phyloP scores from a whole-genome alignment of 2,888 invertebrate species.

The Protodeltote pygarga region DNA sequence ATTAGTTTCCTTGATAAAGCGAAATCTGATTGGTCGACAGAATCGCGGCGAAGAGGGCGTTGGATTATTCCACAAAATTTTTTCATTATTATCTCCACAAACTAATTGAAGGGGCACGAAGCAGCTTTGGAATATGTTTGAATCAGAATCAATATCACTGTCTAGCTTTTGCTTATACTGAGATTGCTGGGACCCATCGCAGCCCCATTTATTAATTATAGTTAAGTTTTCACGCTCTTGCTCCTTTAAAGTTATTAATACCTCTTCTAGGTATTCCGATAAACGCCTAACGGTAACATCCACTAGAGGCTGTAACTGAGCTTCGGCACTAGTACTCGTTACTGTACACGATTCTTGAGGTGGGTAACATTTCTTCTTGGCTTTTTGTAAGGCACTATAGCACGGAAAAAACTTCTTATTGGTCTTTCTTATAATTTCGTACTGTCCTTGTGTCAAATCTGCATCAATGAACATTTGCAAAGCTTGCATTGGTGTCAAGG shows the following conservation, averaged over 20 bases:
- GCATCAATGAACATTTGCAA: slow-evolving; percentile 1
- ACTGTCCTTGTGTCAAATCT: slow-evolving; percentile 35
- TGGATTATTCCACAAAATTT: slow-evolving; percentile 49
- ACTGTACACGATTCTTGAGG: slow-evolving; percentile 3
- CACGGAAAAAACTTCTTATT: slow-evolving; percentile 18
- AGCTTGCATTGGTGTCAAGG: slow-evolving; percentile 1
- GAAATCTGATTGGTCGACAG: slow-evolving; percentile 49
- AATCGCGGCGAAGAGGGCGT: slow-evolving; percentile 47
- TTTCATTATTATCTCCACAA: slow-evolving; percentile 30
- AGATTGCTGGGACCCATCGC: too few relatives aligned
- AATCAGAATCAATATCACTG: slow-evolving; percentile 21
- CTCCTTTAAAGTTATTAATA: slow-evolving; percentile 1
- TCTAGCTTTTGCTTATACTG: slow-evolving; percentile 35
- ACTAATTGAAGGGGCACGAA: slow-evolving; percentile 44
- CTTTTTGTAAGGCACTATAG: slow-evolving; percentile 16
- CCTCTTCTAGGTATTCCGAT: slow-evolving; percentile 6
- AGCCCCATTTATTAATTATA: slow-evolving; percentile 45
- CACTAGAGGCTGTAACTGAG: slow-evolving; percentile 1
- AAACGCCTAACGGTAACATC: slow-evolving; percentile 8
- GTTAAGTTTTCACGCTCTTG: slow-evolving; percentile 14
- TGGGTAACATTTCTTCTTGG: slow-evolving; percentile 7
- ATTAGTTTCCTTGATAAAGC: slow-evolving; percentile 40
- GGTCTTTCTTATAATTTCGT: slow-evolving; percentile 24
- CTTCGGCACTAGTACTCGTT: slow-evolving; percentile 12
- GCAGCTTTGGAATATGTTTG: slow-evolving; percentile 45